phyloP scores from a whole-genome alignment of 30 jellyfish, hydroid and myxozoan species.

The Pseudorhiza aurosa region DNA sequence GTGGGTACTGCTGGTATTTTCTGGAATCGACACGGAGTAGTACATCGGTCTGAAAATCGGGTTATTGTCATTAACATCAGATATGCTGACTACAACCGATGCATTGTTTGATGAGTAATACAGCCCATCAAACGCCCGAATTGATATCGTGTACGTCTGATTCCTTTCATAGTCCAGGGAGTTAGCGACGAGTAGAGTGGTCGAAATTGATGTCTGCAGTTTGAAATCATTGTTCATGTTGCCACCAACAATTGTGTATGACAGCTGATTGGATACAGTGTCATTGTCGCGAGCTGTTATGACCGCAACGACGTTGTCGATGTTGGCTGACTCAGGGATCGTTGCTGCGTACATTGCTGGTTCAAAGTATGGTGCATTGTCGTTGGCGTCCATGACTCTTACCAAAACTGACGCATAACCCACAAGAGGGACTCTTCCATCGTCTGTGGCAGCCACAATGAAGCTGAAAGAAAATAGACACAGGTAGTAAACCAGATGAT shows the following conservation, averaged over 20 bases:
- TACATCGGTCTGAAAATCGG: constrained; percentile 66
- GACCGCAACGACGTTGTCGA: constrained; percentile 38
- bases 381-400: constrained; percentile 69
- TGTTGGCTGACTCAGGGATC: constrained; percentile 71
- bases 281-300: constrained; percentile 77
- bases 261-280: constrained; percentile 12
- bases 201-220: constrained; percentile 10
- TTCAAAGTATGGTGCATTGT: constrained; percentile 69
- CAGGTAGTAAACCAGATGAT: too few species aligned
- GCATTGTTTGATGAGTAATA: constrained; percentile 59
- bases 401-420: constrained; percentile 70
- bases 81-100: constrained; percentile 43
- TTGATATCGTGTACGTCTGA: constrained; percentile 32
- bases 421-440: constrained; percentile 37
- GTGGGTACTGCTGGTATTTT: constrained; percentile 35
- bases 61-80: constrained; percentile 79
- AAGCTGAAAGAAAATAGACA: constrained; percentile 17
- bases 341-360: constrained; percentile 48
- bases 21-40: constrained; percentile 71
- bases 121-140: constrained; percentile 65
- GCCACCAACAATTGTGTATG: constrained; percentile 42
- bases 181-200: constrained; percentile 8
- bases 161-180: constrained; percentile 68
- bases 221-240: constrained; percentile 11
- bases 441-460: constrained; percentile 80